phyloP scores from a whole-genome alignment of 1,140 invertebrate genomes.

The Apis cerana region DNA sequence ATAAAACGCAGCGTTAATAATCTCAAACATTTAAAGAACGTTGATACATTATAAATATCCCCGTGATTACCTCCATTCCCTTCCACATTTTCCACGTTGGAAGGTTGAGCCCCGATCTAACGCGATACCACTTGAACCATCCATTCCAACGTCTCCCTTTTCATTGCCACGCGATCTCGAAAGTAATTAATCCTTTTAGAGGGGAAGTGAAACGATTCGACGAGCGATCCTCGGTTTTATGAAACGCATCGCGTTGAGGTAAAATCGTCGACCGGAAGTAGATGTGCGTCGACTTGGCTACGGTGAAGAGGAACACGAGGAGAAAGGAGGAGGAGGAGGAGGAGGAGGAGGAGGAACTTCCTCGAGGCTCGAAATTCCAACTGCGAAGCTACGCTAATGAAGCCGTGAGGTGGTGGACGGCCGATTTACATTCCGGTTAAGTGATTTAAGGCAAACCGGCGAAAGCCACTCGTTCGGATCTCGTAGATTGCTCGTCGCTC shows the following conservation, averaged over 20 bases:
- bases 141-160: neutral
- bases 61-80: no score
- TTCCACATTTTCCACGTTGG: no score
- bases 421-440: constrained; percentile 55
- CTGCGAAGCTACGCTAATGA: constrained; percentile 29
- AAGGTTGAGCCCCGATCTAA: neutral
- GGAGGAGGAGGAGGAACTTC: no score
- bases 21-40: no score
- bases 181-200: constrained; percentile 41
- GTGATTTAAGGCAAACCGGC: constrained; percentile 37
- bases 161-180: constrained; percentile 11
- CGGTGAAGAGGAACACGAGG: neutral
- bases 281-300: constrained; percentile 10
- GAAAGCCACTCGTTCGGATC: constrained; percentile 38
- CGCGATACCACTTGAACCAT: neutral
- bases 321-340: no score
- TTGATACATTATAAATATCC: no score
- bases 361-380: constrained; percentile 20
- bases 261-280: constrained; percentile 40
- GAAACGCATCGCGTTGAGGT: neutral
- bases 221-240: neutral
- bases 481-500: constrained; percentile 48
- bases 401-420: constrained; percentile 30
- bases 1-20: no score
- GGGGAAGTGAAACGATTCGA: neutral